Percentiles rank a stretch among this genome's conserved stretches.
Conservation (phyloP, 64 coral and sea anemone genomes). For the Orbicella faveolata region DNA sequence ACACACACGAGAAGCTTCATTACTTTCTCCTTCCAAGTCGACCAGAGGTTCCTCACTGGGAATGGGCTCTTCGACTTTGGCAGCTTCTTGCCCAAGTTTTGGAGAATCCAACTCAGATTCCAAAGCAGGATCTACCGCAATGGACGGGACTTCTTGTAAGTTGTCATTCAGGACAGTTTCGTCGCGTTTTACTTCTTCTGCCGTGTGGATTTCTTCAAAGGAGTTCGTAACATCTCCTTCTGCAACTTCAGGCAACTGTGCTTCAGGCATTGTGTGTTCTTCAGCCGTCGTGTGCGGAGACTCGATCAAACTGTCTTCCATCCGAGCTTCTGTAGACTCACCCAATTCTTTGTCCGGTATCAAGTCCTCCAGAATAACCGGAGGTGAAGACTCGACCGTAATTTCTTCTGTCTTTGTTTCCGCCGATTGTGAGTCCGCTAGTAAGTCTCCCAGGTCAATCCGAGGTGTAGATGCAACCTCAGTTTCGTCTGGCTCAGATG, state of each 20-base stretch:
- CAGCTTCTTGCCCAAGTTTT: background rate
- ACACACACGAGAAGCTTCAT: background rate
- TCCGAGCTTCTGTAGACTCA: background rate
- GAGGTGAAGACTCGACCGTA: background rate
- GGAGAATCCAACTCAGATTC: background rate
- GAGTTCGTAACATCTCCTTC: background rate
- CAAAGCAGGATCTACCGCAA: background rate
- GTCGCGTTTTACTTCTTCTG: background rate
- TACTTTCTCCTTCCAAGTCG: conserved; percentile 4
- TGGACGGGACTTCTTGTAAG: background rate
- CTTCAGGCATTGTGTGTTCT: background rate
- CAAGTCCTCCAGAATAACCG: background rate
- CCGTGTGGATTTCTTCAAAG: background rate
- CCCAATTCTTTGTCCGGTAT: background rate
- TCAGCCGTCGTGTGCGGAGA: background rate
- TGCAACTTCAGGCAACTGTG: background rate
- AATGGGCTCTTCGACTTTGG: background rate
- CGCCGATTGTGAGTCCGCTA: background rate
- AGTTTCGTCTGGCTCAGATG: background rate
- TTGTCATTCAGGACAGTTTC: background rate
- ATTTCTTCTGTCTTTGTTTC: background rate
- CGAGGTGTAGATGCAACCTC: conserved; percentile 6
- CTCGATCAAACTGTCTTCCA: background rate
- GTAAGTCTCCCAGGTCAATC: conserved; percentile 18
- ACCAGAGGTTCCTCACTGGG: background rate